These are phyloP conservation scores for Antennarius striatus DNA, from an alignment of 2,113 vertebrate species.

Conservation along the genomic window DNA sequence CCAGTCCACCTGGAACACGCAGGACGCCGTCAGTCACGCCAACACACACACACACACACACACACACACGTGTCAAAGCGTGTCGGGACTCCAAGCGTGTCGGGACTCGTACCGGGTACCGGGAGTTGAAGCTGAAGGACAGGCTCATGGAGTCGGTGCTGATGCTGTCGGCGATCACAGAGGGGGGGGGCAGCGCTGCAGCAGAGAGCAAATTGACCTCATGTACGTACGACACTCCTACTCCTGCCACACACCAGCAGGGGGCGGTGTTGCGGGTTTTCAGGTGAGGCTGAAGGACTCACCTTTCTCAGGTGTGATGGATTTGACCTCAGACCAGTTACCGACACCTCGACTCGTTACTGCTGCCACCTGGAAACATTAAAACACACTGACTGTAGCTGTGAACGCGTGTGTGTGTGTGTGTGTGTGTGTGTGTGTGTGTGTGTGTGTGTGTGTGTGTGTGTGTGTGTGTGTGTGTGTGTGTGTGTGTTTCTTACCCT, in stretches of 20 bases:
- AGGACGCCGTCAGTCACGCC: background rate
- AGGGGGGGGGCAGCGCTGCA: slow-evolving; percentile 87
- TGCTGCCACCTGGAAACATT: slow-evolving; percentile 86
- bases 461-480: background rate
- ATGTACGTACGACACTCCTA: too few species aligned
- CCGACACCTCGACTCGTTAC: slow-evolving; percentile 93
- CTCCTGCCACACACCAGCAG: slow-evolving; percentile 25
- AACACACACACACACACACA: background rate
- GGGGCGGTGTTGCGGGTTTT: background rate
- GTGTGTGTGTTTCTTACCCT: slow-evolving; percentile 79
- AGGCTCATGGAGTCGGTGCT: slow-evolving; percentile 83
- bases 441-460: background rate
- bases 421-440: background rate
- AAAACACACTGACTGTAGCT: too few species aligned
- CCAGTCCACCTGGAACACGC: slow-evolving; percentile 81
- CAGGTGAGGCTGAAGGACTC: slow-evolving; percentile 19
- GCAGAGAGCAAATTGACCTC: background rate
- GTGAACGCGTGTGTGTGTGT: background rate
- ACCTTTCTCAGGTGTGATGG: slow-evolving; percentile 89
- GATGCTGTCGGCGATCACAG: slow-evolving; percentile 81
- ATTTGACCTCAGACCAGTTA: slow-evolving; percentile 92
- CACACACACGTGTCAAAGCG: background rate
- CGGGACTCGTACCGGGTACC: slow-evolving; percentile 81
- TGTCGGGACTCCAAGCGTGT: too few species aligned
- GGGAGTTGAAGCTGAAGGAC: slow-evolving; percentile 82